A percentile compares a stretch with the other conserved stretches of the same genome.
phyloP scores from a whole-genome alignment of 2,797 vertebrate species.

The Lacerta bilineata region DNA sequence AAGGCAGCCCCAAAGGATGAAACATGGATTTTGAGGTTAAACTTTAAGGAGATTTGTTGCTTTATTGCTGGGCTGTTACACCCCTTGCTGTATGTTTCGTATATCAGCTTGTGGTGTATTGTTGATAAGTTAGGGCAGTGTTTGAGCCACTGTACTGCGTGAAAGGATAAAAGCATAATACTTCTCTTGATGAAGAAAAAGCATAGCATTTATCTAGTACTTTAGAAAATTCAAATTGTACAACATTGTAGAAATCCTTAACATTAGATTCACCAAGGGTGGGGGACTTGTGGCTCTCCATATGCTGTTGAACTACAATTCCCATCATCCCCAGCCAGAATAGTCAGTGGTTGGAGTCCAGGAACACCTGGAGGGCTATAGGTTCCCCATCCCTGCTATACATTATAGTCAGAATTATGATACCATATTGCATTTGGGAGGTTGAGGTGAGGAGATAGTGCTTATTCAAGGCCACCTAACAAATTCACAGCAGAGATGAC shows the following conservation, averaged over 20 bases:
- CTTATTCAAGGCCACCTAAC: too few species aligned
- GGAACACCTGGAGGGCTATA: too few species aligned
- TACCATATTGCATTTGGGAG: too few species aligned
- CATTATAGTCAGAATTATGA: too few species aligned
- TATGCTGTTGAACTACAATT: too few species aligned
- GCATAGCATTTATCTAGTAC: neutral
- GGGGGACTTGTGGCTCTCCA: too few species aligned
- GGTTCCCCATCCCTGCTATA: too few species aligned
- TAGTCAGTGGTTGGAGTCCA: too few species aligned
- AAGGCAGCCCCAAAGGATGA: slow-evolving; percentile 26
- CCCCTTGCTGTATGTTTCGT: neutral
- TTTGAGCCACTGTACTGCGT: neutral
- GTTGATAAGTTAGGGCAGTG: neutral
- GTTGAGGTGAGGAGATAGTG: too few species aligned
- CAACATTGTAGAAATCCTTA: neutral
- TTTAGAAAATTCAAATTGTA: neutral
- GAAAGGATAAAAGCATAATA: neutral
- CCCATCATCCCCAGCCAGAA: too few species aligned
- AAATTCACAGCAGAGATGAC: too few species aligned
- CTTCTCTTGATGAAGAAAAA: neutral
- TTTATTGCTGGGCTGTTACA: neutral
- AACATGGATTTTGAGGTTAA: slow-evolving; percentile 2
- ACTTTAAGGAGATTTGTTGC: slow-evolving; percentile 18
- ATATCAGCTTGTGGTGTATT: neutral
- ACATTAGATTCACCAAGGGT: neutral